Evolutionary conservation across 35 echinoderm and acorn worm genomes (phyloP).

Genomic region (Ptychodera flava): DNA sequence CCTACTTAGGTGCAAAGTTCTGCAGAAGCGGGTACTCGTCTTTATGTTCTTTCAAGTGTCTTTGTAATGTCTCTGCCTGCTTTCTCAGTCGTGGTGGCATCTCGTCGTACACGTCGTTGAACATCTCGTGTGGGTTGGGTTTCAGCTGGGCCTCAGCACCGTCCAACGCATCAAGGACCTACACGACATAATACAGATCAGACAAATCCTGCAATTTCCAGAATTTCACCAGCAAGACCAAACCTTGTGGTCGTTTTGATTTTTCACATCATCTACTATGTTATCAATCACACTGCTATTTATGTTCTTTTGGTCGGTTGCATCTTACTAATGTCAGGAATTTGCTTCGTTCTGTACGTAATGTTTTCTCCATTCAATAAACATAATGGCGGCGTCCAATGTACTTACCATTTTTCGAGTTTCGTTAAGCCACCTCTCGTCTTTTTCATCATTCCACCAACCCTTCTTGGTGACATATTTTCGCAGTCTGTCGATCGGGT

Average conservation of each 20-base stretch:
- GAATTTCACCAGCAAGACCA: neutral
- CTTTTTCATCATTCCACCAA: neutral
- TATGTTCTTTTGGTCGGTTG: neutral
- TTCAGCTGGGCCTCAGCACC: neutral
- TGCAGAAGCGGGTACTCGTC: too few species aligned
- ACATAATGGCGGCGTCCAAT: too few species aligned
- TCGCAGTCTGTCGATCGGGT: neutral
- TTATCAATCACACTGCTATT: neutral
- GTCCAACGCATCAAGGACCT: too few species aligned
- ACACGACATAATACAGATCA: too few species aligned
- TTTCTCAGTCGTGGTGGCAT: neutral
- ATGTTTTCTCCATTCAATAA: too few species aligned
- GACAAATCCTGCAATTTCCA: too few species aligned
- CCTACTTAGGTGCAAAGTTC: too few species aligned
- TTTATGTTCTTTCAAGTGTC: too few species aligned
- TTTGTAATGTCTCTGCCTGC: neutral
- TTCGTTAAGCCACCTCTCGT: neutral
- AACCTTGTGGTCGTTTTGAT: neutral
- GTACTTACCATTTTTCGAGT: neutral
- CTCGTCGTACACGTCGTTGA: neutral
- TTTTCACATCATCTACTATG: neutral
- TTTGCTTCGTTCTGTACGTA: too few species aligned
- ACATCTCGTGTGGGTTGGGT: neutral
- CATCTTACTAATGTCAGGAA: neutral
- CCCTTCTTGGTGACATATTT: neutral